Percentiles rank a stretch among this genome's conserved stretches.
These are phyloP conservation scores for Silurus asotus DNA, from an alignment of 2,113 vertebrate species.

Conservation along the genomic window DNA sequence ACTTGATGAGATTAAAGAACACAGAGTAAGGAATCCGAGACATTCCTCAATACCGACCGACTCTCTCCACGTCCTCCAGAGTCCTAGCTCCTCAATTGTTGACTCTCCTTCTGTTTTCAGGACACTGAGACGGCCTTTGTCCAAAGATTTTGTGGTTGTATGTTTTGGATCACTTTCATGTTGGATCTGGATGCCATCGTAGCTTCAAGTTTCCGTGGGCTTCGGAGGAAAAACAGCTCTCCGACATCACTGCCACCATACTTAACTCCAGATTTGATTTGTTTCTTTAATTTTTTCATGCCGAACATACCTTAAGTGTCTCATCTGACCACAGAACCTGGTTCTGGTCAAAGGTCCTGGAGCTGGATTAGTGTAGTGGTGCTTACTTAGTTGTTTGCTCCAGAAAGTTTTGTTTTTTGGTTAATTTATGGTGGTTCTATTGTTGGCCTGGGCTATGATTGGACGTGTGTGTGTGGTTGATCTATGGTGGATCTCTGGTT, in stretches of 20 bases:
- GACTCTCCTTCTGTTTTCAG: not conserved
- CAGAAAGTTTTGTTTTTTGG: no score
- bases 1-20: not conserved
- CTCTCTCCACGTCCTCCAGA: not conserved
- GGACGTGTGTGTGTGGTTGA: no score
- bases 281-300: not conserved
- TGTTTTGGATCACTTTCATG: slow-evolving; percentile 18
- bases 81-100: not conserved
- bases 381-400: not conserved
- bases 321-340: slow-evolving; percentile 1
- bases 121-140: not conserved
- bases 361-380: not conserved
- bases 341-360: not conserved
- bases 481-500: no score
- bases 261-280: not conserved
- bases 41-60: not conserved
- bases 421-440: no score
- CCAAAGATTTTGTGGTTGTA: not conserved
- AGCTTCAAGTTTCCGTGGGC: not conserved
- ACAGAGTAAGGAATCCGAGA: not conserved
- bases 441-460: no score
- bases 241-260: not conserved
- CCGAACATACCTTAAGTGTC: not conserved
- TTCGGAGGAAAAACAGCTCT: not conserved
- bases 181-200: not conserved